phyloP scores from a whole-genome alignment of 2,113 vertebrate species.

The Corythoichthys haematopterus region DNA sequence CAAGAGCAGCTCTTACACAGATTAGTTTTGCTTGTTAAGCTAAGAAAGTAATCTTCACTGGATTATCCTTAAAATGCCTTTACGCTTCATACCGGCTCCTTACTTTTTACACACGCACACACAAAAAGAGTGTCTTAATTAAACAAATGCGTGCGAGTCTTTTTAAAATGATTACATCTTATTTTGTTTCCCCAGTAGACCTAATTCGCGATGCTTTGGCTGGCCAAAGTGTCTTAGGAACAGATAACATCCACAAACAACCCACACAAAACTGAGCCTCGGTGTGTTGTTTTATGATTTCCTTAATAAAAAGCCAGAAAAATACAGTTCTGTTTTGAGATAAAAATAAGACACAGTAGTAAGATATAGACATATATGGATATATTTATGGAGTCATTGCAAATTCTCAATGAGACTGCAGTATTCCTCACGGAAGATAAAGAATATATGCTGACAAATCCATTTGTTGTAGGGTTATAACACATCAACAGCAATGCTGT shows the following conservation, averaged over 20 bases:
- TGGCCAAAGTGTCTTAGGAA: not conserved
- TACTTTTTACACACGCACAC: not conserved
- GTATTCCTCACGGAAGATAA: no score
- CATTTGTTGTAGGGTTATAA: no score
- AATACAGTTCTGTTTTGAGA: not conserved
- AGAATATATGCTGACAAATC: no score
- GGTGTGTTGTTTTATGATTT: not conserved
- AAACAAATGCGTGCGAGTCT: not conserved
- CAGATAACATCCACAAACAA: not conserved
- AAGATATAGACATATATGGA: no score
- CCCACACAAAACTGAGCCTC: not conserved
- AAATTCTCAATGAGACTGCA: no score
- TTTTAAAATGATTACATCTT: not conserved
- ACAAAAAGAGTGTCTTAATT: slow-evolving; percentile 2
- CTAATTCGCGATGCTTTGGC: not conserved
- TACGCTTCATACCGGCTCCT: not conserved
- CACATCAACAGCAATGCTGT: no score
- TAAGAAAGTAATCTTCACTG: slow-evolving; percentile 17
- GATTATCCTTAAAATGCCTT: slow-evolving; percentile 10
- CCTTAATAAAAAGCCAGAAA: not conserved
- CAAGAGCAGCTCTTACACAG: slow-evolving; percentile 6
- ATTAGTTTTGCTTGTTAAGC: slow-evolving; percentile 26
- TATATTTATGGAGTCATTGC: no score
- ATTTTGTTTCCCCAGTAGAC: not conserved
- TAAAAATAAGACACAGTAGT: not conserved